Evolutionary conservation across 2,888 invertebrate species (phyloP).

Genomic region (Margaritifera margaritifera): DNA sequence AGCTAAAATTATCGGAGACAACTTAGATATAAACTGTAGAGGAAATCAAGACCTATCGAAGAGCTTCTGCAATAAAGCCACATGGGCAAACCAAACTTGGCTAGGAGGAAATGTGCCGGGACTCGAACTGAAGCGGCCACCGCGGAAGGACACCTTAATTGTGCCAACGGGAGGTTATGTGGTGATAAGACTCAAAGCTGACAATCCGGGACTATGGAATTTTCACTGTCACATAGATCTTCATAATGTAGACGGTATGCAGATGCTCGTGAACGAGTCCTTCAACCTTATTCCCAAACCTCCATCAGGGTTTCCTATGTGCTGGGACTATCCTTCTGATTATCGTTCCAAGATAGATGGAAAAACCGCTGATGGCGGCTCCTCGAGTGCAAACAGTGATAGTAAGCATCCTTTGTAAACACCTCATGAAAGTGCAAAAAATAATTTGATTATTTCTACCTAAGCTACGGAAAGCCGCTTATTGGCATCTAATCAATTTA

Average conservation of each 20-base stretch:
- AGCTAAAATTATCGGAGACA: conserved; percentile 40
- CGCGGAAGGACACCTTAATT: conserved; percentile 66
- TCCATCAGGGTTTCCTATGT: too few species aligned
- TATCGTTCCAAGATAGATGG: too few species aligned
- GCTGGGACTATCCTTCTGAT: too few species aligned
- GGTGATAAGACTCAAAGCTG: conserved; percentile 62
- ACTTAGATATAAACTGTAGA: conserved; percentile 40
- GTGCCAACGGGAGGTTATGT: conserved; percentile 67
- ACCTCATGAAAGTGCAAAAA: too few species aligned
- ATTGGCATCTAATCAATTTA: too few species aligned
- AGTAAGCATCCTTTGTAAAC: too few species aligned
- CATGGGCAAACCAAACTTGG: conserved; percentile 58
- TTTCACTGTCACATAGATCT: conserved; percentile 67
- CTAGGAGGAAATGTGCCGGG: conserved; percentile 50
- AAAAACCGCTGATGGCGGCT: too few species aligned
- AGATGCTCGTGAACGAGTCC: conserved; percentile 60
- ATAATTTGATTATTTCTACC: too few species aligned
- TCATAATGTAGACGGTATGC: too few species aligned
- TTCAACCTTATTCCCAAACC: conserved; percentile 36
- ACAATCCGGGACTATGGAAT: conserved; percentile 69
- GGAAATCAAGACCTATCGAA: conserved; percentile 29
- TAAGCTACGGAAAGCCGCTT: too few species aligned
- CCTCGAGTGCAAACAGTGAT: too few species aligned
- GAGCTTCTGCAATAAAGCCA: conserved; percentile 57
- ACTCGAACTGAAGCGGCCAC: too few species aligned